phyloP scores from a whole-genome alignment of 2,888 invertebrate species.

The Latrodectus hesperus region DNA sequence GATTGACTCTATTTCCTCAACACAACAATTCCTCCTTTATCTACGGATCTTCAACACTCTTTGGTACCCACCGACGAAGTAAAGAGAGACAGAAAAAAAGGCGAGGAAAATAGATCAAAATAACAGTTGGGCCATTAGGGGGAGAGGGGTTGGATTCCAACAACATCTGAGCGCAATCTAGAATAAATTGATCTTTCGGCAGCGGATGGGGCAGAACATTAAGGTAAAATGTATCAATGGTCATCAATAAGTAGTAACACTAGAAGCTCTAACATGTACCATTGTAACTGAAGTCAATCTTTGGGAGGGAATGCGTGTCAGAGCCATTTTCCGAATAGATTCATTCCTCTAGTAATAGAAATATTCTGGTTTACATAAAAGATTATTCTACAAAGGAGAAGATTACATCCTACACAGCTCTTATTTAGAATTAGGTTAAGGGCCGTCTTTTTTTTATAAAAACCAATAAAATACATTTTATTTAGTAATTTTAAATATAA shows the following conservation, averaged over 20 bases:
- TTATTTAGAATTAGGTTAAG: too few relatives aligned
- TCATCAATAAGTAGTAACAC: slow-evolving; percentile 49
- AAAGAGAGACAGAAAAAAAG: slow-evolving; percentile 20
- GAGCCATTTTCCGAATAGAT: neutral
- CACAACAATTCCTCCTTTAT: slow-evolving; percentile 38
- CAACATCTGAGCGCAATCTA: slow-evolving; percentile 64
- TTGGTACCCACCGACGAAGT: slow-evolving; percentile 5
- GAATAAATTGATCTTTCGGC: slow-evolving; percentile 63
- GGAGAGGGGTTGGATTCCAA: slow-evolving; percentile 30
- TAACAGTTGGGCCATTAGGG: slow-evolving; percentile 58
- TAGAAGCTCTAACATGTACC: neutral
- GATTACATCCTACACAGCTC: too few relatives aligned
- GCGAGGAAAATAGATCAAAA: slow-evolving; percentile 49
- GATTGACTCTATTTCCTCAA: slow-evolving; percentile 53
- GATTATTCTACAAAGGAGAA: too few relatives aligned
- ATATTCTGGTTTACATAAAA: too few relatives aligned
- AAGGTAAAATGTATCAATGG: slow-evolving; percentile 63
- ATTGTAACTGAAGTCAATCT: neutral
- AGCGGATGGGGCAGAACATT: slow-evolving; percentile 53
- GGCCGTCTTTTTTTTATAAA: too few relatives aligned
- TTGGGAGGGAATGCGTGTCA: neutral
- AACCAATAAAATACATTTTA: too few relatives aligned
- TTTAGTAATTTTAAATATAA: too few relatives aligned
- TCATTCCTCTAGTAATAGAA: neutral
- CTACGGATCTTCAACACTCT: slow-evolving; percentile 26